Conservation (phyloP, 1,140 invertebrate genomes). For the Paraescarpia echinospica region DNA sequence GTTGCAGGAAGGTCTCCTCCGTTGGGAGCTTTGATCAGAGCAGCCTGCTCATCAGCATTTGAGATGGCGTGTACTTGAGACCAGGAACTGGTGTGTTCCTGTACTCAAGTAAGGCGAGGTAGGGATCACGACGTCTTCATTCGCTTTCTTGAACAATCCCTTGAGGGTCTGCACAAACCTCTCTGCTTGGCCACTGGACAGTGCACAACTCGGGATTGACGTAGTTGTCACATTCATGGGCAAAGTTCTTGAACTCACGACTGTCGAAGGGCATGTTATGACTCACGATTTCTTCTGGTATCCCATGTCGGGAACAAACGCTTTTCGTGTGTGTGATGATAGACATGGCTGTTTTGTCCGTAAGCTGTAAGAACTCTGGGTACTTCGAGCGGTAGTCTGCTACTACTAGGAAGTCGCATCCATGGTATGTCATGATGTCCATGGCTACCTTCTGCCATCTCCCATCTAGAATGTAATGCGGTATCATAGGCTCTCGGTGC, state of each 20-base stretch:
- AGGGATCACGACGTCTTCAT: constrained; percentile 11
- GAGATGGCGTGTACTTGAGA: neutral
- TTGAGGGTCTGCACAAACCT: constrained; percentile 18
- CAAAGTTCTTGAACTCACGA: constrained; percentile 22
- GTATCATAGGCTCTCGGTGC: constrained; percentile 13
- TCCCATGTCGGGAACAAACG: constrained; percentile 36
- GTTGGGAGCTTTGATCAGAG: constrained; percentile 8
- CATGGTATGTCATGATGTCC: constrained; percentile 4
- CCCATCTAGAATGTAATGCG: neutral
- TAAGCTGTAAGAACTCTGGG: constrained; percentile 32
- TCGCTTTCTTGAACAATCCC: constrained; percentile 7
- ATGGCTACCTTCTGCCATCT: constrained; percentile 16
- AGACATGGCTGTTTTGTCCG: constrained; percentile 24
- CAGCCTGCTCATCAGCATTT: constrained; percentile 19
- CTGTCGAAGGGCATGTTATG: constrained; percentile 37
- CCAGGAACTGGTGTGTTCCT: constrained; percentile 6
- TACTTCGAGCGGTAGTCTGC: constrained; percentile 41
- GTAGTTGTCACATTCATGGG: constrained; percentile 21
- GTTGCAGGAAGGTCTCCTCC: constrained; percentile 1
- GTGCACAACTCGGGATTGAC: constrained; percentile 20
- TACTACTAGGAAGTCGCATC: constrained; percentile 32
- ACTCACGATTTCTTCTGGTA: constrained; percentile 35
- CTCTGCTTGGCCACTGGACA: constrained; percentile 21
- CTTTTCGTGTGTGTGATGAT: constrained; percentile 30
- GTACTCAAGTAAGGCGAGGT: constrained; percentile 11